phyloP scores from a whole-genome alignment of 2,888 invertebrate genomes.

The Watsonalla cultraria region DNA sequence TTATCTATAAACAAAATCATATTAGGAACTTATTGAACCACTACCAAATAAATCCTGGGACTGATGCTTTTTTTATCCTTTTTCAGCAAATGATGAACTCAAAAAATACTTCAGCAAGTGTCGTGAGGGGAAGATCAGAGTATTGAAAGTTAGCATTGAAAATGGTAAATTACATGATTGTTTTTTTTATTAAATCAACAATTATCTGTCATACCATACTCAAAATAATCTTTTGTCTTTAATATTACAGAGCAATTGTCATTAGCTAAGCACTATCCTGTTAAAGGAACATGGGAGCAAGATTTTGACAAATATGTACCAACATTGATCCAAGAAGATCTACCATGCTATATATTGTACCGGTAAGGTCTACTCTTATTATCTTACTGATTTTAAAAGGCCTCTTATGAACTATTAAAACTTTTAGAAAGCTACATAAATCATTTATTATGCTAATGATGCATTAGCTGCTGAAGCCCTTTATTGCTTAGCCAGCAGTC shows the following conservation, averaged over 20 bases:
- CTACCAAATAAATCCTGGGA: not conserved
- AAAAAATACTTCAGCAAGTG: conserved; percentile 90
- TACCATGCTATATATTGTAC: conserved; percentile 95
- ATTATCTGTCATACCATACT: too few relatives aligned
- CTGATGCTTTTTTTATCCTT: conserved; percentile 8
- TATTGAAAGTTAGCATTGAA: conserved; percentile 90
- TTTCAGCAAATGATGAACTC: conserved; percentile 89
- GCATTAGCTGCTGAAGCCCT: too few relatives aligned
- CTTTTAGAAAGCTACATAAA: too few relatives aligned
- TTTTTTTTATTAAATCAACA: conserved; percentile 6
- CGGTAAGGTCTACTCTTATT: too few relatives aligned
- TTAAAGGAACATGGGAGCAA: conserved; percentile 88
- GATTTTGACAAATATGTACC: conserved; percentile 89
- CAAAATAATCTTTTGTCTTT: not conserved
- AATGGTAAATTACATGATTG: conserved; percentile 80
- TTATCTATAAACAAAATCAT: too few relatives aligned
- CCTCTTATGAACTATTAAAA: too few relatives aligned
- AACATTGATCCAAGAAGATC: conserved; percentile 84
- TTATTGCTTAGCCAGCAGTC: too few relatives aligned
- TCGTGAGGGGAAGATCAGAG: conserved; percentile 87
- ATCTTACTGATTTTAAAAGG: too few relatives aligned
- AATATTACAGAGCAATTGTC: conserved; percentile 84
- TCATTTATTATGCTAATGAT: too few relatives aligned
- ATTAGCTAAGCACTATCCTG: conserved; percentile 81
- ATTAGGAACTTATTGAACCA: too few relatives aligned